Conservation (phyloP, 2,888 invertebrate species). For the Uropetala carovei region DNA sequence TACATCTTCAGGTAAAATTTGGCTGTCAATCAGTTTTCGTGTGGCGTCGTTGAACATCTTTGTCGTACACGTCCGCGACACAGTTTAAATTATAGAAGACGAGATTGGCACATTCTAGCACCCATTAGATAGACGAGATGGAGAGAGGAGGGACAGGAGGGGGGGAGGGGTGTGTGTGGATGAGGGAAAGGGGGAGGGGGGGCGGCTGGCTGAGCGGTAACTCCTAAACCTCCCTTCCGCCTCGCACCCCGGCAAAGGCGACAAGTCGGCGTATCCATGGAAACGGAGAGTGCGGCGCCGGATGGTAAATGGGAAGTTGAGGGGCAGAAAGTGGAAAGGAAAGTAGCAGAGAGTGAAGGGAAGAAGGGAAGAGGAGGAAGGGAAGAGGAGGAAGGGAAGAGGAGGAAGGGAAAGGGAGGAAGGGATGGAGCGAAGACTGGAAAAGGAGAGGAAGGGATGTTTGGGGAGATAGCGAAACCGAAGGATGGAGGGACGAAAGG, state of each 20-base stretch:
- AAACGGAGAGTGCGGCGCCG: neutral
- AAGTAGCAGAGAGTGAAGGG: neutral
- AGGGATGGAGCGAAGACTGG: slow-evolving; percentile 48
- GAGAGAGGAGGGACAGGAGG: neutral
- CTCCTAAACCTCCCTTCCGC: neutral
- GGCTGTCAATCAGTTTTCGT: no score
- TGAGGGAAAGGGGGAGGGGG: neutral
- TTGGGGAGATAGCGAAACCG: slow-evolving; percentile 55
- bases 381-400: slow-evolving; percentile 64
- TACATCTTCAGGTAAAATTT: no score
- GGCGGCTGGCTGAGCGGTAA: neutral
- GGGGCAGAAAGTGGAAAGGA: neutral
- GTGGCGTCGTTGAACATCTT: no score
- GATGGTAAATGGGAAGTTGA: neutral
- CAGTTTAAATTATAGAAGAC: no score
- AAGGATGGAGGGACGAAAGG: slow-evolving; percentile 8
- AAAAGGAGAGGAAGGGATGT: slow-evolving; percentile 11
- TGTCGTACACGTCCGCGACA: no score
- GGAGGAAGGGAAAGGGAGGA: slow-evolving; percentile 61
- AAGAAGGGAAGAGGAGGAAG: slow-evolving; percentile 22
- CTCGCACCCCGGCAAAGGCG: neutral
- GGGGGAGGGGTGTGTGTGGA: neutral
- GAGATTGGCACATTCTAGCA: no score
- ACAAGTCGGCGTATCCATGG: neutral
- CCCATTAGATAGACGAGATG: neutral